Evolutionary conservation across 2,888 invertebrate genomes (phyloP), one percentile per base, ranked within the genome.

Genomic region (Cremastinae sp.): DNA sequence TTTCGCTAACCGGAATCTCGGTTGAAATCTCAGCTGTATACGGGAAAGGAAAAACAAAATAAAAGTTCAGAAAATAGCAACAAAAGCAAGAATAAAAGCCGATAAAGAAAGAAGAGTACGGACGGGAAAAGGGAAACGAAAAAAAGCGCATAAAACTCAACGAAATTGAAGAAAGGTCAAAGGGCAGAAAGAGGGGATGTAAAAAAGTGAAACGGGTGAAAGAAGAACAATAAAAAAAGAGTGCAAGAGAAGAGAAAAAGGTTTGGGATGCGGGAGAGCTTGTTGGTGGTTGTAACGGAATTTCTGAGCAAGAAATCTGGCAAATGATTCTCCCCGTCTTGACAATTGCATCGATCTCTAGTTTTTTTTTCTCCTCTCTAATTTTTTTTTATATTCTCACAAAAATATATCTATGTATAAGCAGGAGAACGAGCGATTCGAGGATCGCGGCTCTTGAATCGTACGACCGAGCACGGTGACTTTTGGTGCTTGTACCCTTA

Each of bases 301-400:
- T 65, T 65, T 72, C 64, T 43, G 56, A 51, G 39, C 62, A 56
- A 43, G 18, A 71, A 64, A 64, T 65, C 71, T 37, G 39, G 55
- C 56, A 74, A 59, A 66, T 47, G 74, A 74, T 55, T 45, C 66
- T 68, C 51, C 59, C 51, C 69, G 69, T 69, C 69, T 61, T 61
- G 51, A 69, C 69, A 69, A 69, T 69, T 69, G 69, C 59, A 69
- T 72, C 65, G 65, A 65, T 65, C 58, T 65, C n/a, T 14, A 16
- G 43, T 41, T 35, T 20, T 39, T 12, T 56, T 47, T 4, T 56
- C 39, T 68, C 16, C 35, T 20, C 8, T 53, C 56, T 68, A 45
- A 39, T 45, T 69, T 49, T 69, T 35, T 51, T 37, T 8, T 58
- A n/a, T n/a, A n/a, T 41, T 58, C 71, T 55, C 56, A 59, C 71